phyloP scores from a whole-genome alignment of 2,888 invertebrate species.

The Cotesia congregata region DNA sequence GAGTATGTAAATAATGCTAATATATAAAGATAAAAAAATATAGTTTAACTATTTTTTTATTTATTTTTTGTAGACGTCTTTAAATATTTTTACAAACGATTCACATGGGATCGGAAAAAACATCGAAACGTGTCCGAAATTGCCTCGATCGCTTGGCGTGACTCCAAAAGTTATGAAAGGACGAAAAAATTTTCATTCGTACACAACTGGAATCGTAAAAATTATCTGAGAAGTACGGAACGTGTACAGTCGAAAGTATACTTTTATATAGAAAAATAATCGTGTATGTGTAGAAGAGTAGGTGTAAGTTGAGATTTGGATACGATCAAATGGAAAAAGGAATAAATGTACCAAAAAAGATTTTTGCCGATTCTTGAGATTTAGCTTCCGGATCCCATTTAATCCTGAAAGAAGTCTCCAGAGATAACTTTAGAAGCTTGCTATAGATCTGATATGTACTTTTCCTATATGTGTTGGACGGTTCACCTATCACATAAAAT shows the following conservation, averaged over 20 bases:
- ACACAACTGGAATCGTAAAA: neutral
- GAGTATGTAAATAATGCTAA: neutral
- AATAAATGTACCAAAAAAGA: neutral
- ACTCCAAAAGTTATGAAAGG: constrained; percentile 17
- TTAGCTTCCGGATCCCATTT: constrained; percentile 27
- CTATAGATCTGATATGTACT: neutral
- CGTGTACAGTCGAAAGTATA: neutral
- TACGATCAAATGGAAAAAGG: constrained; percentile 4
- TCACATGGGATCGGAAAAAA: constrained; percentile 8
- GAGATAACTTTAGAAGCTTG: neutral
- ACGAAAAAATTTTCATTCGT: constrained; percentile 1
- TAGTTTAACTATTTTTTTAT: neutral
- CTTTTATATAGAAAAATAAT: neutral
- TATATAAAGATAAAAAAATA: neutral
- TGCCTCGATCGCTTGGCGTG: constrained; percentile 9
- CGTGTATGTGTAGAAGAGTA: constrained; percentile 22
- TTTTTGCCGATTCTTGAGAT: constrained; percentile 15
- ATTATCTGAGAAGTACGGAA: neutral
- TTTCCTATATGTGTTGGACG: neutral
- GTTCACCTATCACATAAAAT: neutral
- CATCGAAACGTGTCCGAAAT: constrained; percentile 3
- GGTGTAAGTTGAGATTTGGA: constrained; percentile 15
- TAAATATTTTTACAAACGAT: neutral
- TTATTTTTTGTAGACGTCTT: constrained; percentile 8
- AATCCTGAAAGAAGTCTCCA: constrained; percentile 32